Conservation (phyloP, 2,113 vertebrate species). For the Nematolebias whitei region DNA sequence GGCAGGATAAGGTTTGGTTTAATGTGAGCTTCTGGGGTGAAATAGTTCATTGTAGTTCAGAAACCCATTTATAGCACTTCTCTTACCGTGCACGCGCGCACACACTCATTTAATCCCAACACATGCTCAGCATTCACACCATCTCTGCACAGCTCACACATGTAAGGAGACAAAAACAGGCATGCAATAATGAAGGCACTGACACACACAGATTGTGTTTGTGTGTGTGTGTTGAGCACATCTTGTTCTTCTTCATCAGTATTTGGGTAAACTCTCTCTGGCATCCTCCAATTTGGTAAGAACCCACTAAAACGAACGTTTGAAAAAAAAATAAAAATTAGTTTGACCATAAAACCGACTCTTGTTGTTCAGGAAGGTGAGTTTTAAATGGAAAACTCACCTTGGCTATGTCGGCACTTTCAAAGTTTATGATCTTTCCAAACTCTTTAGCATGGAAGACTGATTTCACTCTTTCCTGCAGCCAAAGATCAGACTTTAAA, state of each 20-base stretch:
- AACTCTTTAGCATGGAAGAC: constrained; percentile 98
- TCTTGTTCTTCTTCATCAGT: constrained; percentile 43
- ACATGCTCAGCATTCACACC: constrained; percentile 6
- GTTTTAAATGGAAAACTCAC: constrained; percentile 72
- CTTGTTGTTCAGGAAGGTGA: too few relatives aligned
- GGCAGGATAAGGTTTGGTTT: constrained; percentile 11
- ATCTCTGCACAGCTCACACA: constrained; percentile 17
- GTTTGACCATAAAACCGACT: background rate
- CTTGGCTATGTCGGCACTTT: constrained; percentile 89
- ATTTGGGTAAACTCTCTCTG: constrained; percentile 86
- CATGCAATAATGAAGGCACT: constrained; percentile 79
- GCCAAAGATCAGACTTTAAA: constrained; percentile 3
- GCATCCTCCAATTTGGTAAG: constrained; percentile 91
- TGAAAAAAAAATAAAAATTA: background rate
- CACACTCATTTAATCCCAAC: constrained; percentile 16
- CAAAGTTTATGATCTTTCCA: constrained; percentile 99
- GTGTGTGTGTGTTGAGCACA: background rate
- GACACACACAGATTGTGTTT: constrained; percentile 45
- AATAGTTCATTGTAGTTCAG: background rate
- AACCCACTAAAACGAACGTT: constrained; percentile 86
- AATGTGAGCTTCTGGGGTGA: constrained; percentile 8
- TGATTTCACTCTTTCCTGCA: constrained; percentile 95
- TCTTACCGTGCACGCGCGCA: constrained; percentile 35
- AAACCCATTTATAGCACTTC: constrained; percentile 17
- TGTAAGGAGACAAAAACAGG: constrained; percentile 33